Evolutionary conservation across 2,888 invertebrate species (phyloP).

Genomic region (Leucophenga maculata): DNA sequence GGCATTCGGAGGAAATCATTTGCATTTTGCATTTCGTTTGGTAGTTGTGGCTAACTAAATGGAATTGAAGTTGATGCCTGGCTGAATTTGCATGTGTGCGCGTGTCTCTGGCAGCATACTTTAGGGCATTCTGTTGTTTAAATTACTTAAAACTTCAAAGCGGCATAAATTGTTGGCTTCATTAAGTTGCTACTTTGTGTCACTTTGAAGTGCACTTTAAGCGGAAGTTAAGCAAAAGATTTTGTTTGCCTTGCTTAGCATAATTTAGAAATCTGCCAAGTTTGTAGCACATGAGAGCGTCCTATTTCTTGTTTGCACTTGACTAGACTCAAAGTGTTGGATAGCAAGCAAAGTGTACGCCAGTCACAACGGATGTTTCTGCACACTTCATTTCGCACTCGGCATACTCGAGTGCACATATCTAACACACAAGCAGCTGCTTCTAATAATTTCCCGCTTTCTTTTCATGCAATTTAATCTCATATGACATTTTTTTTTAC

Average conservation of each 20-base stretch:
- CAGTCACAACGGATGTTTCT: not conserved
- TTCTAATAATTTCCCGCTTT: not conserved
- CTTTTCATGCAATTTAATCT: not conserved
- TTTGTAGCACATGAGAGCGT: not conserved
- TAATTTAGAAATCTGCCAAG: not conserved
- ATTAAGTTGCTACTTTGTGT: constrained; percentile 32
- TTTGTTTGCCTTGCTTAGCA: not conserved
- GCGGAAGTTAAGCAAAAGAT: not conserved
- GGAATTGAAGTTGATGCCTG: too few relatives aligned
- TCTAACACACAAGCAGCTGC: not conserved
- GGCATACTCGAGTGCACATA: not conserved
- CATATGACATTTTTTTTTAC: constrained; percentile 8
- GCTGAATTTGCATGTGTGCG: too few relatives aligned
- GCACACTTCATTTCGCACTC: not conserved
- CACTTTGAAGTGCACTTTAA: constrained; percentile 13
- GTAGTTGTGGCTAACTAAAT: too few relatives aligned
- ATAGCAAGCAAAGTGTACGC: not conserved
- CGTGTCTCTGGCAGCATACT: too few relatives aligned
- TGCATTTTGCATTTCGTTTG: constrained; percentile 45
- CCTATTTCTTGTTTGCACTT: constrained; percentile 48
- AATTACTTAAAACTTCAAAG: not conserved
- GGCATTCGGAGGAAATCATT: constrained; percentile 54
- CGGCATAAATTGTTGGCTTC: constrained; percentile 31
- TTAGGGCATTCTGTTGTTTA: not conserved
- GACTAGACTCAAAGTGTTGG: constrained; percentile 53